Evolutionary conservation across 2,888 invertebrate species (phyloP), one percentile per base, ranked within the genome.

Genomic region (Drosophila lacicola): DNA sequence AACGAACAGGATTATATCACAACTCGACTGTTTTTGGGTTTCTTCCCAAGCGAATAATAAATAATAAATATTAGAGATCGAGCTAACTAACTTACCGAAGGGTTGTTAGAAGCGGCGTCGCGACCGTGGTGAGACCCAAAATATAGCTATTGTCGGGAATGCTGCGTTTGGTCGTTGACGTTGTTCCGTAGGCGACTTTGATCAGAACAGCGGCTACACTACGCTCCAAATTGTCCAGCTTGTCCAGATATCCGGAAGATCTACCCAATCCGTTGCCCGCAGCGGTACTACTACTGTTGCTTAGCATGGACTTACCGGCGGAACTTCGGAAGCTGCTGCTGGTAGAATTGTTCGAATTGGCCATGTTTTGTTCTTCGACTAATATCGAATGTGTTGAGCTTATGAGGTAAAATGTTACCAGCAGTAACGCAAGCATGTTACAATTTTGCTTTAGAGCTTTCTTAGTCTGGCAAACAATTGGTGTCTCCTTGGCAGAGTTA

Each of bases 181-280:
- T 94, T 62, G 95, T 94, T 17, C 95, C 95, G 82, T 95, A 95
- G 0, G 95, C 95, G 46, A 95, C 95, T 91, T 95, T 95, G 78
- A 95, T 95, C 80, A 95, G 94, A 54, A 95, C 94, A 21, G 95
- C 95, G 8, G 94, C 95, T 41, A 95, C 94, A 89, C 94, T 95
- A 78, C 95, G 94, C 85, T 95, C 95, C 79, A 95, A 91, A 79
- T 92, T 92, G 80, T 94, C 94, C 70, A 94, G 93, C 76, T 94
- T 94, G 79, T 95, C 95, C 56, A 95, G 89, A 82, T 93, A 93
- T 57, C 91, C 92, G 10, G 77, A 45, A 33, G 80, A 56, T 14
- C 63, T 58, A 37, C 41, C 36, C 17, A 62, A 25, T n/a, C 49
- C 92, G 44, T 70, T 78, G 17, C 72, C 70, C 21, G 29, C 2